These are phyloP conservation scores for Noctilio leporinus DNA, from an alignment of 2,113 vertebrate genomes.

Conservation along the genomic window DNA sequence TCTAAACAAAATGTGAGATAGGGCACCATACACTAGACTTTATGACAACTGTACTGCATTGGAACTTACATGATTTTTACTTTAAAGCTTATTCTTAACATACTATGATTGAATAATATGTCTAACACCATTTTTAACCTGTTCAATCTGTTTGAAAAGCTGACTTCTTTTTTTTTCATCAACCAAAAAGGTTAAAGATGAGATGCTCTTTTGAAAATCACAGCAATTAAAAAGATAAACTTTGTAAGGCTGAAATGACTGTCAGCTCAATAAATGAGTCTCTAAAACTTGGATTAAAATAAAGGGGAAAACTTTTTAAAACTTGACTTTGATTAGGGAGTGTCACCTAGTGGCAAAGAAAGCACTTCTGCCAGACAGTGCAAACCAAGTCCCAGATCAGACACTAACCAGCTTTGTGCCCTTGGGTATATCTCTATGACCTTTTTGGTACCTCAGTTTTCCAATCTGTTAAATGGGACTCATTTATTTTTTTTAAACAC, in stretches of 20 bases:
- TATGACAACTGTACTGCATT: background rate
- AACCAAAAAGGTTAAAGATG: background rate
- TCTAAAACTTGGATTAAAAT: background rate
- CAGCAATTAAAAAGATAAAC: slow-evolving; percentile 26
- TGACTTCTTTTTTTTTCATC: slow-evolving; percentile 25
- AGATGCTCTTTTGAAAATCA: background rate
- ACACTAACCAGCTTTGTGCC: background rate
- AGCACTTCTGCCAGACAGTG: background rate
- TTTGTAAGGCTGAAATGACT: background rate
- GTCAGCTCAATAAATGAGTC: background rate
- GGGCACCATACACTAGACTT: background rate
- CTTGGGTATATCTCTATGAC: background rate
- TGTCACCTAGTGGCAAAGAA: background rate
- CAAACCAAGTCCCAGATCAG: background rate
- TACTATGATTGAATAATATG: background rate
- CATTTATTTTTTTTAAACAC: background rate
- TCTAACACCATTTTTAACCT: background rate
- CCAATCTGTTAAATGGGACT: slow-evolving; percentile 12
- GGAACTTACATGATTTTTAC: background rate
- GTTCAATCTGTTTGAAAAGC: slow-evolving; percentile 2
- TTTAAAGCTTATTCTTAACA: slow-evolving; percentile 6
- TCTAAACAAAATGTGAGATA: background rate
- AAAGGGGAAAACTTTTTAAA: background rate
- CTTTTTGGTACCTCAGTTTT: background rate
- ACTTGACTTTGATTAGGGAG: background rate